Evolutionary conservation across 1,140 invertebrate genomes (phyloP).

Genomic region (Megalonaias nervosa): DNA sequence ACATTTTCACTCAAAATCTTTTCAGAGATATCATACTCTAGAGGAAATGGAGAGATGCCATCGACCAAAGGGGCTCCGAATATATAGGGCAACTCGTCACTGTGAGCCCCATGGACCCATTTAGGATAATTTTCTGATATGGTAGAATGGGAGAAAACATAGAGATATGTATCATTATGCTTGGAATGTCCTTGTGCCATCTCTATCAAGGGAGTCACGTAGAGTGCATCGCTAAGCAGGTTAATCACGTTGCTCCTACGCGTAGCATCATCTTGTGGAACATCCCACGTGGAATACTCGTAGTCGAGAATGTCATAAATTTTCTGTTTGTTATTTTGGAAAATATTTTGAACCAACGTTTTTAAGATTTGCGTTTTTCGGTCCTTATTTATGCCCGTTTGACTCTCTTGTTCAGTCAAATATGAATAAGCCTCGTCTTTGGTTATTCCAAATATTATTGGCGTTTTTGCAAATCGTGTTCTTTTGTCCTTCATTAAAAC

Average conservation of each 20-base stretch:
- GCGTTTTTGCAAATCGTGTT: slow-evolving; percentile 71
- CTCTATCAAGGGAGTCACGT: slow-evolving; percentile 92
- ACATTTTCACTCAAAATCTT: slow-evolving; percentile 90
- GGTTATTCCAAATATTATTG: slow-evolving; percentile 93
- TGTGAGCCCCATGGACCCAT: slow-evolving; percentile 78
- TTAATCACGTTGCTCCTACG: slow-evolving; percentile 93
- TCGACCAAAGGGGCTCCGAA: slow-evolving; percentile 90
- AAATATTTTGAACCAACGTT: slow-evolving; percentile 90
- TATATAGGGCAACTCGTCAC: slow-evolving; percentile 93
- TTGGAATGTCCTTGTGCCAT: slow-evolving; percentile 92
- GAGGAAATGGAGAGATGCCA: slow-evolving; percentile 84
- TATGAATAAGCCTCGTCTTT: slow-evolving; percentile 91
- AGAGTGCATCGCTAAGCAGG: slow-evolving; percentile 89
- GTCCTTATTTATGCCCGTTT: slow-evolving; percentile 92
- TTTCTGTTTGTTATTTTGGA: slow-evolving; percentile 93
- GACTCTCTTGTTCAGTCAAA: slow-evolving; percentile 91
- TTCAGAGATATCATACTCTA: slow-evolving; percentile 93
- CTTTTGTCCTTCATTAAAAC: too few relatives aligned
- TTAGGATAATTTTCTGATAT: slow-evolving; percentile 81
- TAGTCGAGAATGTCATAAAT: slow-evolving; percentile 98
- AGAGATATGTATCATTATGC: slow-evolving; percentile 63
- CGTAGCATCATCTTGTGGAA: slow-evolving; percentile 76
- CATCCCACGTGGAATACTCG: slow-evolving; percentile 80
- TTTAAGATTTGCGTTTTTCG: slow-evolving; percentile 91
- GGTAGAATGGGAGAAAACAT: slow-evolving; percentile 80